A percentile compares a stretch with the other conserved stretches of the same genome.
Evolutionary conservation across 2,797 vertebrate genomes (phyloP).

Genomic region (Antennarius maculatus): DNA sequence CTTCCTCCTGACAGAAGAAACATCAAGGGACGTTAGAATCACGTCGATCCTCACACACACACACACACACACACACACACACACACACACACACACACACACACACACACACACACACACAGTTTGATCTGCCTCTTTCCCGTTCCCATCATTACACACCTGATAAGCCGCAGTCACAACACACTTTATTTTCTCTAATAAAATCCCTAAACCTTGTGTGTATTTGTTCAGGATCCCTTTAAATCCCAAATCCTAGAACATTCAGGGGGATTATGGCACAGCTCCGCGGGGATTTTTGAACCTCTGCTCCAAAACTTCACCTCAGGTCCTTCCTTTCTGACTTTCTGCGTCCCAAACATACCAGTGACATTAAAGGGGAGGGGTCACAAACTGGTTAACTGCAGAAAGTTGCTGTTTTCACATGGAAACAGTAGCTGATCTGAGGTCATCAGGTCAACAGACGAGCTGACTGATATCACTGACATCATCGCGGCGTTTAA

Average conservation of each 20-base stretch:
- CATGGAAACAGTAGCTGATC: no score
- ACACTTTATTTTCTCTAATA: slow-evolving; percentile 26
- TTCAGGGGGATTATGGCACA: slow-evolving; percentile 46
- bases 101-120: slow-evolving; percentile 14
- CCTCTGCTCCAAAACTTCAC: slow-evolving; percentile 52
- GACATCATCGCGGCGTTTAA: no score
- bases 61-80: no score
- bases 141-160: slow-evolving; percentile 47
- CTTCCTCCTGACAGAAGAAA: slow-evolving; percentile 54
- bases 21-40: slow-evolving; percentile 45
- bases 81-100: slow-evolving; percentile 13
- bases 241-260: slow-evolving; percentile 56
- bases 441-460: no score
- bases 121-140: no score
- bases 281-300: slow-evolving; percentile 58
- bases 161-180: slow-evolving; percentile 40
- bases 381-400: no score
- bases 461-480: no score
- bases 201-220: slow-evolving; percentile 41
- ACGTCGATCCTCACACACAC: slow-evolving; percentile 14
- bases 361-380: slow-evolving; percentile 5
- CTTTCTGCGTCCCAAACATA: slow-evolving; percentile 23
- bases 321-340: slow-evolving; percentile 36
- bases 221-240: slow-evolving; percentile 57
- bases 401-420: no score